Evolutionary conservation across 2,797 vertebrate genomes (phyloP), one percentile per base, ranked within the genome.

Genomic region (Betta splendens): DNA sequence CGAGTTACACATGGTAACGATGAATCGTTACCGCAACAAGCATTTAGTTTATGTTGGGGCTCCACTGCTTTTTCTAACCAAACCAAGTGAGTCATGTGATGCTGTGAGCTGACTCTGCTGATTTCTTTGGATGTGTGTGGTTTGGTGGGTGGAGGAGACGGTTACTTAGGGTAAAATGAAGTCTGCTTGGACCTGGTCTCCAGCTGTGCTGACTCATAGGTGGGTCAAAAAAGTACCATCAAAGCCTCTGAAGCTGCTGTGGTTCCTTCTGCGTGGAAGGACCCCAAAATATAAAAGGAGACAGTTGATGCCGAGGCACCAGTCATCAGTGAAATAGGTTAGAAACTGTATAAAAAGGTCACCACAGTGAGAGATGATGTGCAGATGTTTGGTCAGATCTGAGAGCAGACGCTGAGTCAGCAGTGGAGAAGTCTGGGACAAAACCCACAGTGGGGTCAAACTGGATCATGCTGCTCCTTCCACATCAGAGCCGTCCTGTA

Each of bases 121-220:
- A 53, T 45, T 62, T 36, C 6, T n/a, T n/a, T 54, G 39, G 16
- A 35, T 12, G 15, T 9, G 4, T 9, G 0, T 2, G 8, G 2
- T 25, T 43, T 1, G 42, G 16, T 44, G 15, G 10, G 3, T 23
- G 15, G 21, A 49, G 57, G 57, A 57, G 65, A 62, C 46, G 15
- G 16, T 44, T 47, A 31, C 12, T 18, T 17, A 42, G 56, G 2
- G 29, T 39, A 11, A 46, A 68, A 42, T n/a, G n/a, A n/a, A n/a
- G n/a, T 16, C 40, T 2, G 7, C 23, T 32, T 38, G 55, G 10
- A 2, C 17, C n/a, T n/a, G n/a, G n/a, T n/a, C 66, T 77, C 71
- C 65, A 62, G 65, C 49, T 68, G 67, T 1, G 12, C 33, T 70
- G 71, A 77, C 17, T 75, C 74, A 80, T 1, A 33, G 45, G 18